phyloP scores from a whole-genome alignment of 2,797 vertebrate genomes.

The Mus minutoides region DNA sequence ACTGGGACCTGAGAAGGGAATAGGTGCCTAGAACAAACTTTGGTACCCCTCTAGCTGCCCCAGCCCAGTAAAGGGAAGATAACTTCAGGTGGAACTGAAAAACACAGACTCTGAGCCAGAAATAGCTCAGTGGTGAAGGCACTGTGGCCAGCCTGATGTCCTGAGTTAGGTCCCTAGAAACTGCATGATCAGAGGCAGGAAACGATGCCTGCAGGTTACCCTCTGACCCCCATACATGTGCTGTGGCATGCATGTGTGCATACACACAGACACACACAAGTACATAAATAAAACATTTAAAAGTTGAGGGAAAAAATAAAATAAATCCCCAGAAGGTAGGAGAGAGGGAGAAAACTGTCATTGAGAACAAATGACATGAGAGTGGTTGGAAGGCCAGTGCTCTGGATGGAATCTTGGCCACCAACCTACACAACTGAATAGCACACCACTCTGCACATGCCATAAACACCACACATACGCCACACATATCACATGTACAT shows the following conservation, averaged over 20 bases:
- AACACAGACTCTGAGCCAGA: neutral
- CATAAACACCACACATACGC: neutral
- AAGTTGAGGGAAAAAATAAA: neutral
- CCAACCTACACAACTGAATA: neutral
- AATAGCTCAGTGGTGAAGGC: neutral
- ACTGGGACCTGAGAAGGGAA: neutral
- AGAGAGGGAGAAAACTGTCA: neutral
- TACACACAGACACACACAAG: neutral
- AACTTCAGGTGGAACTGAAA: neutral
- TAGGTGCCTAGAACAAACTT: neutral
- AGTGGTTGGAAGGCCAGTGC: neutral
- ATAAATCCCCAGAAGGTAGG: neutral
- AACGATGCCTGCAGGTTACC: neutral
- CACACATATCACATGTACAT: neutral
- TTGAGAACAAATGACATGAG: neutral
- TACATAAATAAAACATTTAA: neutral
- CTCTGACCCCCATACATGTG: neutral
- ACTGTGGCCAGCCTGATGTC: neutral
- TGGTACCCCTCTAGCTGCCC: accelerated
- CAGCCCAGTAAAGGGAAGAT: neutral
- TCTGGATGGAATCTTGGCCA: neutral
- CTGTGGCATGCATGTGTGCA: neutral
- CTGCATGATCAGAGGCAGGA: neutral
- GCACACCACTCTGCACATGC: neutral
- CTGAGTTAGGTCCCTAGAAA: neutral